Evolutionary conservation across 2,113 vertebrate species (phyloP), one percentile per base, ranked within the genome.

Genomic region (Gallinago jamesoni): DNA sequence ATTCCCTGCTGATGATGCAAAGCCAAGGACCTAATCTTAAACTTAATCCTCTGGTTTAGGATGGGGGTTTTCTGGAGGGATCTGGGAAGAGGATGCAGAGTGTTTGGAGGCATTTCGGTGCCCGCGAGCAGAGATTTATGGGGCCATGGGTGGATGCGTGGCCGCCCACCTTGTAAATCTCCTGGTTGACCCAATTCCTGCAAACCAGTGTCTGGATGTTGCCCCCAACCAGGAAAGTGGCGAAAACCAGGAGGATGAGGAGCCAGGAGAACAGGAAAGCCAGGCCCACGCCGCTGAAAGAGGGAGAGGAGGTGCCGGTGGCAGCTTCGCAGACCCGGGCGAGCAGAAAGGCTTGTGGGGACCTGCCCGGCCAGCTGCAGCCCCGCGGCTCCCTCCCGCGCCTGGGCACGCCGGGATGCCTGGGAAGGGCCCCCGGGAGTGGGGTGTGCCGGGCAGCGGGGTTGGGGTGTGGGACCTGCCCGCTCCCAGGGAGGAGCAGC

Each of bases 181-280:
- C 98, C 37, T 97, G 96, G 6, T 90, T 98, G 62, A 96, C 93
- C 98, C 98, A 99, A 55, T 98, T 98, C 79, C 82, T 97, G 92
- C 98, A 99, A 67, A 98, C 83, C 87, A 98, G 78, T 0, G 98
- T 98, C 95, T 98, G 97, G 77, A 97, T 84, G 6, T 98, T 98
- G 68, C 98, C 98, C 12, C 98, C 98, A 27, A 98, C 92, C 67
- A 98, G 84, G 84, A 99, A 98, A 22, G 98, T 98, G 95, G 96
- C 76, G 0, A 98, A 98, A 53, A 98, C 98, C 35, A 98, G 86
- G 83, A 98, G 97, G 87, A 98, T 95, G 89, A 98, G 97, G 35
- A 98, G 97, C 87, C 95, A 98, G 24, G 98, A 98, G n/a, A 98
- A 98, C 52, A 98, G 78, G 96, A 98, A 98, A 78, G 98, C 98